Conservation (phyloP, 2,888 invertebrate species). For the Syrista parreyssii region DNA sequence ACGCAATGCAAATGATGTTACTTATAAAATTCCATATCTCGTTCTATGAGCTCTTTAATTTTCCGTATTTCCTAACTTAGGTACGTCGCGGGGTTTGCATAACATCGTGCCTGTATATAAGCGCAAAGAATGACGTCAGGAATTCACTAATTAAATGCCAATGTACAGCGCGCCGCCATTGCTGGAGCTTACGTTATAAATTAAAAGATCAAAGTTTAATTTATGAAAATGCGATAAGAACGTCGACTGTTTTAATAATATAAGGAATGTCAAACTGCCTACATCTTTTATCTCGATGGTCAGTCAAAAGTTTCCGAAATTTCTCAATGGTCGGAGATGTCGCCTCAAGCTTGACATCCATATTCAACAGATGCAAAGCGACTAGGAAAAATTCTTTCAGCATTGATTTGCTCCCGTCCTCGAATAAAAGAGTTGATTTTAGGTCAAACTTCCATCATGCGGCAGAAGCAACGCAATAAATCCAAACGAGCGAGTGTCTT, state of each 20-base stretch:
- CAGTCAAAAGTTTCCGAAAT: conserved; percentile 47
- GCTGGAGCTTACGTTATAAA: not conserved
- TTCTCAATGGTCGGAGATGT: conserved; percentile 44
- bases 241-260: not conserved
- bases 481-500: not conserved
- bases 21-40: not conserved
- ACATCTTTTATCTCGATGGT: not conserved
- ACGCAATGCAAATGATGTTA: not conserved
- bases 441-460: conserved; percentile 38
- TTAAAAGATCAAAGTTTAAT: not conserved
- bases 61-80: not conserved
- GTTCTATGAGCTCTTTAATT: not conserved
- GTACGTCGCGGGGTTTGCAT: not conserved
- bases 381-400: conserved; percentile 38
- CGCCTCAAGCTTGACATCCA: conserved; percentile 42
- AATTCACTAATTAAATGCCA: not conserved
- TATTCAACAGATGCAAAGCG: conserved; percentile 55
- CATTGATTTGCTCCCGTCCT: conserved; percentile 46
- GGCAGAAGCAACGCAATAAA: not conserved
- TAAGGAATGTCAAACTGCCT: not conserved
- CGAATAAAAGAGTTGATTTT: conserved; percentile 50
- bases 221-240: not conserved
- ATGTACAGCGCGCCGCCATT: not conserved
- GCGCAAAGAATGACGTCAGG: not conserved
- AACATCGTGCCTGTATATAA: not conserved